Evolutionary conservation across 2,888 invertebrate genomes (phyloP), one percentile per base, ranked within the genome.

Genomic region (Drosophila lutescens): DNA sequence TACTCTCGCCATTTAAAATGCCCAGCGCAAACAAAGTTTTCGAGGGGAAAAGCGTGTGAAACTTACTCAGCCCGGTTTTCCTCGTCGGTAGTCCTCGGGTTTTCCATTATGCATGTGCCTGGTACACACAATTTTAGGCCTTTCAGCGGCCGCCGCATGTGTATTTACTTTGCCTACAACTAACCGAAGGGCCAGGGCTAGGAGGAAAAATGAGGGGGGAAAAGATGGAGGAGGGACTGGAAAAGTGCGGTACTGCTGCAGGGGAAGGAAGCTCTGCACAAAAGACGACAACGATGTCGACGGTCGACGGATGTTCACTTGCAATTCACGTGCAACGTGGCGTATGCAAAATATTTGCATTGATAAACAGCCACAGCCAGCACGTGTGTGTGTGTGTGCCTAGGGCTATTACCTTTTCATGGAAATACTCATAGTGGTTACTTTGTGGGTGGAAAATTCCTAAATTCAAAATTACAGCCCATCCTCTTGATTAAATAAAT

Each of bases 321-420:
- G 86, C 80, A 86, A 78, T 81, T 81, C 81, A 78, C 81, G 79
- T 82, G 73, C 81, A 83, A 75, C 86, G 83, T 81, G 83, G 86
- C 83, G 83, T 81, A 86, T 86, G 81, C 81, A 79, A 86, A 84
- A 84, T 84, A 83, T 83, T 83, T 85, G 85, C 83, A 83, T 83
- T 83, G 83, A 85, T 83, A 83, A 83, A 83, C 83, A 83, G 85
- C 83, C 53, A 62, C 79, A 79, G 81, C 81, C 44, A 62, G 44
- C 63, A 59, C 55, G 65, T 71, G 59, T 56, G 59, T 58, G 44
- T 51, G 43, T 36, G 47, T 32, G 40, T 41, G 46, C 63, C 47
- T 2, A 9, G 15, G 40, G 66, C 63, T 55, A 62, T 54, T 62
- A 66, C 53, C 53, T 47, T 23, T 54, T 43, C 30, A 60, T 40